Conservation (phyloP, 2,888 invertebrate species). For the Leucozona laternaria region DNA sequence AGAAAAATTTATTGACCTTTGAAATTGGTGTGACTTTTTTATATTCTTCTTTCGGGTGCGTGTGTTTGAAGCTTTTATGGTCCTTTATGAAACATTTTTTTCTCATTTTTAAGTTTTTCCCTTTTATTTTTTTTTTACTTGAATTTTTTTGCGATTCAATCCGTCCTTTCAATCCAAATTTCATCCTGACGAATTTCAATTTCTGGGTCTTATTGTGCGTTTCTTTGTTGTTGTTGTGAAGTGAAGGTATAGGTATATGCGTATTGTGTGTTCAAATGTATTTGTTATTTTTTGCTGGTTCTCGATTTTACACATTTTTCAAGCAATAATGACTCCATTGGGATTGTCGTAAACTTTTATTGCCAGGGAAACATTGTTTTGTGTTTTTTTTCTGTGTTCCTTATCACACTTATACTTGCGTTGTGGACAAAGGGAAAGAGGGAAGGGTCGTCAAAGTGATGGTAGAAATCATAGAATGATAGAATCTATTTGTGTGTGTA, state of each 20-base stretch:
- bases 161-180: conserved; percentile 45
- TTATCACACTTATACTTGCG: conserved; percentile 49
- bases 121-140: conserved; percentile 12
- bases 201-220: conserved; percentile 16
- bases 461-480: conserved; percentile 55
- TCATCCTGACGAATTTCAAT: conserved; percentile 55
- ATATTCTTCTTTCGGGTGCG: conserved; percentile 51
- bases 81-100: conserved; percentile 37
- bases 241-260: conserved; percentile 2
- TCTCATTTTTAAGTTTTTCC: conserved; percentile 45
- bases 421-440: neutral
- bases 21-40: conserved; percentile 70
- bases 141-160: conserved; percentile 48
- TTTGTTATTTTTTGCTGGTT: conserved; percentile 58
- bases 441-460: neutral
- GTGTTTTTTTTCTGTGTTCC: conserved; percentile 39
- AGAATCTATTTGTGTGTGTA: conserved; percentile 11
- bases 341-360: conserved; percentile 76
- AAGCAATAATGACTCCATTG: conserved; percentile 75
- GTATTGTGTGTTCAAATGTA: conserved; percentile 35
- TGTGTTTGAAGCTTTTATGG: conserved; percentile 29
- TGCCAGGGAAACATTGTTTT: conserved; percentile 72
- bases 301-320: conserved; percentile 75
- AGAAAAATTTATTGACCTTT: conserved; percentile 69
- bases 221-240: neutral